Base-by-base conservation (phyloP, 2,113 vertebrate species). In the Syngnathus floridae region DNA sequence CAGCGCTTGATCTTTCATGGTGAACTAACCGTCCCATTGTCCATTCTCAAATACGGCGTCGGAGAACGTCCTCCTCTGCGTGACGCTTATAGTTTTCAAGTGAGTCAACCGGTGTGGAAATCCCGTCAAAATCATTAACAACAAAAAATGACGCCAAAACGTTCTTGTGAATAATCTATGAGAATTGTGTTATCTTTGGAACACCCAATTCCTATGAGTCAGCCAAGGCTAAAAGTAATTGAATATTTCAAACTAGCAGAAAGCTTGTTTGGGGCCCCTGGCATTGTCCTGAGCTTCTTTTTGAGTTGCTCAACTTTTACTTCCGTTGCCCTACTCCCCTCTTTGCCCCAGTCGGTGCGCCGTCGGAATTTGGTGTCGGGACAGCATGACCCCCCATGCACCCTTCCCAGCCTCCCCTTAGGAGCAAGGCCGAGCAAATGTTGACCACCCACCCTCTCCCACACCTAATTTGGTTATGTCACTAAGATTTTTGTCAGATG, bases 391-490 rank as follows among this genome's bases (percentile, higher is more conserved):
- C 81, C 79, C 37, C 26, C 26, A 31, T 3, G 26, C 2, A 31
- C 26, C 26, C 26, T 31, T 31, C 26, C 26, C 26, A 31, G 26
- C 26, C 26, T 31, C 26, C 26, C 9, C 37, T 63, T 75, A 69
- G 38, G 70, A 69, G 66, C 66, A 69, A 71, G 73, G 72, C 65
- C 17, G 51, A 66, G 52, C 21, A 31, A 59, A 56, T 36, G 35
- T 73, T 72, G 65, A 70, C 76, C 78, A 17, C 77, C 78, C 73
- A 82, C 79, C 75, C 74, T 71, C 69, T 72, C 77, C 67, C 21
- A 59, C 16, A 60, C 73, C 81, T 88, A 70, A 83, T 90, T 88
- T 88, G 86, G 67, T 80, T 89, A 87, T 77, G 81, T 83, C 69
- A 9, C 64, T 72, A 75, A 71, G 66, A 65, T 77, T 76, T 31